Percentiles rank a stretch among this genome's conserved stretches.
phyloP scores from a whole-genome alignment of 2,888 invertebrate genomes.

The Pandemis heparana region DNA sequence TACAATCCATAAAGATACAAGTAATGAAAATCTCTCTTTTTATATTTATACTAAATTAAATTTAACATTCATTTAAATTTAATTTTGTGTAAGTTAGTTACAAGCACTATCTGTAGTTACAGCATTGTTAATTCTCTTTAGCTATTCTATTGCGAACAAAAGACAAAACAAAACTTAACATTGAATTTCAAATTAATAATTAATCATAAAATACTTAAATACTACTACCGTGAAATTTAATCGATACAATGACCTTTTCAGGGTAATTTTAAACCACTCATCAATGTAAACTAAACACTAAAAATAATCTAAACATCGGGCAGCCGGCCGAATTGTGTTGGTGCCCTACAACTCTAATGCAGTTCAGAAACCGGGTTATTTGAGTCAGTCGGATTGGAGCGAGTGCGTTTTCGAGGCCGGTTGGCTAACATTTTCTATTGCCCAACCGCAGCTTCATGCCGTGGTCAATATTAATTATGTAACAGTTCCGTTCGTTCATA shows the following conservation, averaged over 20 bases:
- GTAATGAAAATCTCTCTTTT: too few species aligned
- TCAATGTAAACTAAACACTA: constrained; percentile 41
- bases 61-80: too few species aligned
- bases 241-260: constrained; percentile 41
- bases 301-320: constrained; percentile 39
- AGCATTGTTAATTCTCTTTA: not conserved
- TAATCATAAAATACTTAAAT: not conserved
- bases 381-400: constrained; percentile 48
- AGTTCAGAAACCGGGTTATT: constrained; percentile 2
- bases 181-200: not conserved
- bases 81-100: too few species aligned
- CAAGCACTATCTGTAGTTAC: too few species aligned
- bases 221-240: constrained; percentile 22
- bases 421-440: constrained; percentile 59
- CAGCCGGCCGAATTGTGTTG: constrained; percentile 16
- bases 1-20: too few species aligned
- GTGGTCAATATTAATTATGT: constrained; percentile 63
- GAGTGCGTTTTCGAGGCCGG: constrained; percentile 57
- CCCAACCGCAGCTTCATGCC: constrained; percentile 51
- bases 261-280: constrained; percentile 40
- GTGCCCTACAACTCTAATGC: not conserved
- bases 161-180: not conserved
- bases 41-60: too few species aligned
- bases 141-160: not conserved
- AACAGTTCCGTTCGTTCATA: constrained; percentile 52